These are phyloP conservation scores for Galaxias olidus DNA, from an alignment of 2,797 vertebrate genomes.

Conservation along the genomic window DNA sequence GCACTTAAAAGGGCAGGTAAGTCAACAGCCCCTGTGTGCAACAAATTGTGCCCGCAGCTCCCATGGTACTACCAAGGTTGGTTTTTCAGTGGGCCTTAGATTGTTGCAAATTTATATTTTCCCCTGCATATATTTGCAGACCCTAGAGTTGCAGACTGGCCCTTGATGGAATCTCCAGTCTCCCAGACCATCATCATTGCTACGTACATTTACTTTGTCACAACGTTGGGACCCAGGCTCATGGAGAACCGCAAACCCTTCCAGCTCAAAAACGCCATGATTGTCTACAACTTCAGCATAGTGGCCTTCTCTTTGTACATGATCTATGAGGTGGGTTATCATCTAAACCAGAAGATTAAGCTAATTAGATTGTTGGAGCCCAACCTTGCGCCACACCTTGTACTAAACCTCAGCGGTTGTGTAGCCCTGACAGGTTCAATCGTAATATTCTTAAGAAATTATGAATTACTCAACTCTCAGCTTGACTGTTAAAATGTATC, in stretches of 20 bases:
- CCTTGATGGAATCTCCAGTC: constrained; percentile 83
- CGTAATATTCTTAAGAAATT: too few species aligned
- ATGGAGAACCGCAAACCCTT: constrained; percentile 89
- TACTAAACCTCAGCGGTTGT: too few species aligned
- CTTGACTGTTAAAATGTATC: too few species aligned
- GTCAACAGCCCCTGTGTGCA: neutral
- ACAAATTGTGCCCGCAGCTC: too few species aligned
- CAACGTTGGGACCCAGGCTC: constrained; percentile 79
- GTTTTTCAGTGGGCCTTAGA: too few species aligned
- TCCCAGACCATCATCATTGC: constrained; percentile 80
- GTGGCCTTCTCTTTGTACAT: constrained; percentile 83
- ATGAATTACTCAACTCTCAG: too few species aligned
- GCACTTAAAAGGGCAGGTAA: constrained; percentile 84
- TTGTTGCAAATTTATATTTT: neutral
- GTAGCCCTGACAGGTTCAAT: too few species aligned
- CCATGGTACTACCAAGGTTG: too few species aligned
- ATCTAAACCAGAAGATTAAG: too few species aligned
- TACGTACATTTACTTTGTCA: constrained; percentile 83
- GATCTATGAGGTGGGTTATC: constrained; percentile 81
- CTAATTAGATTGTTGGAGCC: too few species aligned
- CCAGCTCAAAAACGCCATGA: constrained; percentile 81
- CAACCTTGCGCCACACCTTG: too few species aligned
- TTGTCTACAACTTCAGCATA: constrained; percentile 79
- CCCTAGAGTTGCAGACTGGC: constrained; percentile 81
- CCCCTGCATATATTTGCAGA: constrained; percentile 57